These are phyloP conservation scores for Nesometra sesokonis DNA, from an alignment of 35 echinoderm and acorn worm species.

Conservation along the genomic window DNA sequence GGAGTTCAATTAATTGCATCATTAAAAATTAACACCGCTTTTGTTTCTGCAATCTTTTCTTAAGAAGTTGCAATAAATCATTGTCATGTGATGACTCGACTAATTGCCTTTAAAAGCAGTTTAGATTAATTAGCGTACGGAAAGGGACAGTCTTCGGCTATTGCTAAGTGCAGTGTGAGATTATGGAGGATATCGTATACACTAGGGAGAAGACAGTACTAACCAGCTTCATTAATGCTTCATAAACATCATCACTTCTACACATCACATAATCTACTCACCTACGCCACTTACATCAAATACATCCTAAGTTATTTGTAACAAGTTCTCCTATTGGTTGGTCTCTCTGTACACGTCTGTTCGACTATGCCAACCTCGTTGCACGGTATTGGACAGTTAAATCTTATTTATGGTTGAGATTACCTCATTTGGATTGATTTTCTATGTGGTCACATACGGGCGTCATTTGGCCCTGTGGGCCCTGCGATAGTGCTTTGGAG, in stretches of 20 bases:
- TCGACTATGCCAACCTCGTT: not conserved
- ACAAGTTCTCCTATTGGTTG: not conserved
- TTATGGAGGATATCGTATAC: not conserved
- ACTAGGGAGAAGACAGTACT: not conserved
- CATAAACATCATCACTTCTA: not conserved
- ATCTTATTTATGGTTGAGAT: slow-evolving; percentile 1
- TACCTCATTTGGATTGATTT: not conserved
- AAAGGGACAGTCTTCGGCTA: not conserved
- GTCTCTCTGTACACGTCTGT: not conserved
- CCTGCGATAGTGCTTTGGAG: not conserved
- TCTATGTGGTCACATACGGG: not conserved
- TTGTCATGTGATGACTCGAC: not conserved
- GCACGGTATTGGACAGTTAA: not conserved
- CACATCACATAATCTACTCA: not conserved
- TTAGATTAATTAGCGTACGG: not conserved
- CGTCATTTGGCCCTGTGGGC: not conserved
- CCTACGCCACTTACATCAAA: not conserved
- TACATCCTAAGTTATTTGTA: not conserved
- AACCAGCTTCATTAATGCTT: not conserved
- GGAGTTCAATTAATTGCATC: not conserved
- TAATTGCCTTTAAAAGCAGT: not conserved
- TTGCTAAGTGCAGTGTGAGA: not conserved
- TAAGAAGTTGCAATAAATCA: not conserved
- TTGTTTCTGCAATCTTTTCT: not conserved
- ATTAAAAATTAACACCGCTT: not conserved